A percentile compares a stretch with the other conserved stretches of the same genome.
Evolutionary conservation across 2,888 invertebrate genomes (phyloP).

Genomic region (Erebia epiphron): DNA sequence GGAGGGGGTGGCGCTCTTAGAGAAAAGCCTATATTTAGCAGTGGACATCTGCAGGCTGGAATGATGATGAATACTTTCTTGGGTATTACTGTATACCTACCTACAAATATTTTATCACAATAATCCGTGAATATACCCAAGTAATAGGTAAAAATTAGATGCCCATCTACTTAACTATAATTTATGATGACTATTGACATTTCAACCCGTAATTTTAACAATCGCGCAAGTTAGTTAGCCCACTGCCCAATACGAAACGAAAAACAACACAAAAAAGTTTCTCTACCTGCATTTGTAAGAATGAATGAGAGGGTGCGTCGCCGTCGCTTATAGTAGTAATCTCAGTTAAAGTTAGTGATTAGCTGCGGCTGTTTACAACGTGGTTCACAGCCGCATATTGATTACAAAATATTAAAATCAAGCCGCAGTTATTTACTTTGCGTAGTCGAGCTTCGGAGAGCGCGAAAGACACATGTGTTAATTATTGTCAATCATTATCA

Average conservation of each 20-base stretch:
- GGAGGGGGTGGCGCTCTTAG: too few relatives aligned
- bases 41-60: too few relatives aligned
- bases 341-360: constrained; percentile 9
- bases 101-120: too few relatives aligned
- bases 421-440: constrained; percentile 59
- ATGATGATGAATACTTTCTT: too few relatives aligned
- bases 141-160: too few relatives aligned
- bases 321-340: background rate
- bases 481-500: background rate
- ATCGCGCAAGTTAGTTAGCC: background rate
- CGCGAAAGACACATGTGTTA: constrained; percentile 51
- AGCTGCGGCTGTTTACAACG: constrained; percentile 44
- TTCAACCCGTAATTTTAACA: too few relatives aligned
- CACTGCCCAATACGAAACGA: background rate
- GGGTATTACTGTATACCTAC: too few relatives aligned
- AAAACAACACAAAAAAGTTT: constrained; percentile 19
- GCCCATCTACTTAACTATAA: too few relatives aligned
- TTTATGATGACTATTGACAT: too few relatives aligned
- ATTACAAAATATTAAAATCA: constrained; percentile 50
- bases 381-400: constrained; percentile 47
- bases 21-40: too few relatives aligned
- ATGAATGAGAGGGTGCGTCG: constrained; percentile 22
- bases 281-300: constrained; percentile 27
- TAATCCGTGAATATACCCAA: too few relatives aligned
- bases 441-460: constrained; percentile 55